phyloP scores from a whole-genome alignment of 2,888 invertebrate species.

The Actias luna region DNA sequence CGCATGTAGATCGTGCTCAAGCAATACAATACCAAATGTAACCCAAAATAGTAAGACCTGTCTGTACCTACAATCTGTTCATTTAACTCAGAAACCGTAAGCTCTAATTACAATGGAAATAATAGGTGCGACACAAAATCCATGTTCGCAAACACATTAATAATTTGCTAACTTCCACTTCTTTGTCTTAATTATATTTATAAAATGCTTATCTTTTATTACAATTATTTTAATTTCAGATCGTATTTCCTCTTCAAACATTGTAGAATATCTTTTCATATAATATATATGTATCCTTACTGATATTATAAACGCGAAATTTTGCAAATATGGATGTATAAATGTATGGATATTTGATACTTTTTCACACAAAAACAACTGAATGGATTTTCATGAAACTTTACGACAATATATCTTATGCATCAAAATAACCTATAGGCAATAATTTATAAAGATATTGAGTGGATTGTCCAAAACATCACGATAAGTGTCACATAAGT shows the following conservation, averaged over 20 bases:
- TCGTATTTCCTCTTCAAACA: neutral
- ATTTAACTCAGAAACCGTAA: neutral
- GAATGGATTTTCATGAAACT: no score
- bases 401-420: no score
- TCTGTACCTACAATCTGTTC: neutral
- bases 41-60: slow-evolving; percentile 1
- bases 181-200: neutral
- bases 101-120: slow-evolving; percentile 1
- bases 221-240: neutral
- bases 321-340: no score
- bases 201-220: neutral
- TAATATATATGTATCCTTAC: no score
- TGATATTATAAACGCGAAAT: no score
- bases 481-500: no score
- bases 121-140: neutral
- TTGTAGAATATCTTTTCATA: no score
- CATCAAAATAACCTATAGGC: no score
- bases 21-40: slow-evolving; percentile 4
- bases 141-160: neutral
- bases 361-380: no score
- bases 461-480: no score
- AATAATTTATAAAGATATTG: no score
- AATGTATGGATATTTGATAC: no score
- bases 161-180: neutral
- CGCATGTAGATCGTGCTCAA: slow-evolving; percentile 15